phyloP scores from a whole-genome alignment of 92 coral and sea anemone genomes.

The Porites lobata region DNA sequence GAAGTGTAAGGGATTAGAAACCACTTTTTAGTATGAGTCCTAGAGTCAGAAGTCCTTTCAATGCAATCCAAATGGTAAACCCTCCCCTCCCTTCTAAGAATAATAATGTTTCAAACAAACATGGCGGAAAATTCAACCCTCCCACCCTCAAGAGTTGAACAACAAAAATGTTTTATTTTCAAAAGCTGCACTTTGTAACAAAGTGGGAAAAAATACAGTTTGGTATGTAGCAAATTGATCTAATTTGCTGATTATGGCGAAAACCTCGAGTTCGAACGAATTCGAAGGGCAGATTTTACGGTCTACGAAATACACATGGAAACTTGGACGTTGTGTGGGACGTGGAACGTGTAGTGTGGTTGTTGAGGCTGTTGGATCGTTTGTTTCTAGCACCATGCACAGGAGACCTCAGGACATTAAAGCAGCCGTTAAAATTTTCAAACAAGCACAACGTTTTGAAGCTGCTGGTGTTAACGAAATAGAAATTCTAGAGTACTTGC shows the following conservation, averaged over 20 bases:
- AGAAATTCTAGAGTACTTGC: conserved; percentile 53
- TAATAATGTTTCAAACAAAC: neutral
- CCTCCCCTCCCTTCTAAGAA: conserved; percentile 22
- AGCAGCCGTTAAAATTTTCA: conserved; percentile 84
- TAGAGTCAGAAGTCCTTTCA: neutral
- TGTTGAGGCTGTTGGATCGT: conserved; percentile 47
- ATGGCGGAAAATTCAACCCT: conserved; percentile 15
- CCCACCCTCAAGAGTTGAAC: neutral
- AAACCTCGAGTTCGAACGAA: neutral
- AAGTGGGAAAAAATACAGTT: too few species aligned
- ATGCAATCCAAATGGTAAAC: neutral
- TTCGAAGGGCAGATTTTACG: conserved; percentile 60
- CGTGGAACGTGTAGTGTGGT: conserved; percentile 81
- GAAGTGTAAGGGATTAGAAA: neutral
- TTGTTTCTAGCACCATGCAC: neutral
- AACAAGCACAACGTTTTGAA: conserved; percentile 73
- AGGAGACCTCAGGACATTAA: neutral
- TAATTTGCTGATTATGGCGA: neutral
- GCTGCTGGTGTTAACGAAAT: conserved; percentile 81
- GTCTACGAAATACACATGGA: conserved; percentile 57
- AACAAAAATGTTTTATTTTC: neutral
- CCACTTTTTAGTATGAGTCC: neutral
- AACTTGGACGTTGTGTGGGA: conserved; percentile 62
- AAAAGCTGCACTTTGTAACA: neutral
- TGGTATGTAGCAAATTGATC: too few species aligned